phyloP scores from a whole-genome alignment of 1,140 invertebrate species.

The Drosophila kikkawai region DNA sequence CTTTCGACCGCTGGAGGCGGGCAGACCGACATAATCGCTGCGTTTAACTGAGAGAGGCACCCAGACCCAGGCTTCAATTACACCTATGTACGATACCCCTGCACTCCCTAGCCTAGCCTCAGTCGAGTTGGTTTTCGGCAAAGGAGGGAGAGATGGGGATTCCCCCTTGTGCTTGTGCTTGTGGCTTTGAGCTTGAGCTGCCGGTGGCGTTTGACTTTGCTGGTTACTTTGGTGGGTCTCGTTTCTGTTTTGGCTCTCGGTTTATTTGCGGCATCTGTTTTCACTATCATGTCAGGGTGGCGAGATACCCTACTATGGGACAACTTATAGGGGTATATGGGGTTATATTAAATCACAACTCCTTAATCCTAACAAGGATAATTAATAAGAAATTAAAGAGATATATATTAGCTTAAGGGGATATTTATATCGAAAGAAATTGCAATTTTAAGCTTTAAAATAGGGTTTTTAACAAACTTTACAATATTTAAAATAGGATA shows the following conservation, averaged over 20 bases:
- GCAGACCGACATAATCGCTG: constrained; percentile 76
- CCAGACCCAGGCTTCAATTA: constrained; percentile 75
- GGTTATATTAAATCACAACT: neutral
- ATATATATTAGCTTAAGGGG: neutral
- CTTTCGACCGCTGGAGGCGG: constrained; percentile 53
- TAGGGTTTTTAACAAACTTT: neutral
- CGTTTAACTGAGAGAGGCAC: constrained; percentile 67
- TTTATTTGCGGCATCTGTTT: constrained; percentile 42
- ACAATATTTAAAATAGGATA: no score
- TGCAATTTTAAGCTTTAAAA: neutral
- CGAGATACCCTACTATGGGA: neutral
- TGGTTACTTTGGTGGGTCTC: constrained; percentile 30
- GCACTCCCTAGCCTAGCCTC: neutral
- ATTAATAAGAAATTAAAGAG: neutral
- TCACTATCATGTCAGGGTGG: constrained; percentile 51
- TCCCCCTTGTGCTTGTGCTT: constrained; percentile 3
- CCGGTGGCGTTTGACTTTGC: constrained; percentile 30
- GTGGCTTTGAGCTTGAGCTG: constrained; percentile 33
- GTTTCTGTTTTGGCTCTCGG: constrained; percentile 29
- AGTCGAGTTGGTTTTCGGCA: neutral
- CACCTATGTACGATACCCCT: constrained; percentile 33
- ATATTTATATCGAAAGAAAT: neutral
- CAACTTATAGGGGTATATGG: neutral
- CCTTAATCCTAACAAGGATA: neutral
- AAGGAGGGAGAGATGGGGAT: constrained; percentile 1